Conservation (phyloP, 1,140 invertebrate genomes). For the Drosophila navojoa region DNA sequence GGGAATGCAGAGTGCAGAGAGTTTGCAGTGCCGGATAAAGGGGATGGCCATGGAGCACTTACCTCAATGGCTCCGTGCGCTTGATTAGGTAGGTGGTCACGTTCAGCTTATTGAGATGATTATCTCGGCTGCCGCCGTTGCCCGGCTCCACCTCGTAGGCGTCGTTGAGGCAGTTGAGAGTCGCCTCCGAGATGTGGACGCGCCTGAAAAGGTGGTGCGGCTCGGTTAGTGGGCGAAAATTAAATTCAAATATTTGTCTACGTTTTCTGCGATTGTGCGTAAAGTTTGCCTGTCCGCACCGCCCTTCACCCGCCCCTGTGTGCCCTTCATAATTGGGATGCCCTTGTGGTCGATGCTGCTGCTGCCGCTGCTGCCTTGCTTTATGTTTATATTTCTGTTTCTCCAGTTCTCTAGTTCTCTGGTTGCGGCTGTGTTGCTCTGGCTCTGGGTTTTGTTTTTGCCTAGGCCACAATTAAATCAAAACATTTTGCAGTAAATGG, state of each 20-base stretch:
- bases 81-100: constrained; percentile 97
- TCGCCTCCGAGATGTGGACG: constrained; percentile 95
- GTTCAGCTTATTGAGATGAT: constrained; percentile 93
- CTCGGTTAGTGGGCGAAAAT: constrained; percentile 66
- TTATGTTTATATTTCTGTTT: constrained; percentile 18
- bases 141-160: constrained; percentile 97
- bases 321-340: constrained; percentile 64
- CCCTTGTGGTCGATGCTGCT: constrained; percentile 24
- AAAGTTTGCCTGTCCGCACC: constrained; percentile 38
- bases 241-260: constrained; percentile 81
- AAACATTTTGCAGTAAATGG: constrained; percentile 78
- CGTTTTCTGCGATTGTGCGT: constrained; percentile 70
- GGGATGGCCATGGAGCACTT: constrained; percentile 41
- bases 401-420: neutral
- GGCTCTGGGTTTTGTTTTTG: constrained; percentile 12
- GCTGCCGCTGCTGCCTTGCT: constrained; percentile 19
- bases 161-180: constrained; percentile 92
- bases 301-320: constrained; percentile 31
- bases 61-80: constrained; percentile 89
- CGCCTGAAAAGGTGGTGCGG: constrained; percentile 85
- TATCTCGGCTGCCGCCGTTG: constrained; percentile 92
- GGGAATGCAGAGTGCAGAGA: constrained; percentile 14
- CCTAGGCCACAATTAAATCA: constrained; percentile 76
- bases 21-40: neutral
- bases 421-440: neutral